Evolutionary conservation across 2,888 invertebrate genomes (phyloP), one percentile per base, ranked within the genome.

Genomic region (Chironomus tentans): DNA sequence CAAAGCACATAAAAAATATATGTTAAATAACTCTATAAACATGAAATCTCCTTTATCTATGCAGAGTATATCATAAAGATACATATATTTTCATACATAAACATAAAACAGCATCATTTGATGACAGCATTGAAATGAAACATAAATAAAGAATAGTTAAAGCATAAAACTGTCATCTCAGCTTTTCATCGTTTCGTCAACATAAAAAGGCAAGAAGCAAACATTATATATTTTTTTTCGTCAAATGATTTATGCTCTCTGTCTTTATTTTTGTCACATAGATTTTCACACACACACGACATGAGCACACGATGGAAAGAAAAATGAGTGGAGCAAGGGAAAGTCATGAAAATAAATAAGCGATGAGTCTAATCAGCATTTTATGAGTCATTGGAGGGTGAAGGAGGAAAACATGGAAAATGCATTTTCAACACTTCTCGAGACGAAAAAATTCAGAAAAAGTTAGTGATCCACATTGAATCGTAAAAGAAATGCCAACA

Each of bases 161-260:
- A 65, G 65, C 65, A 65, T 65, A 65, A 65, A 65, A 65, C 22
- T 65, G 65, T 65, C 65, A 65, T 65, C 65, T 65, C 24, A 65
- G 65, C 56, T 56, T 65, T 24, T 21, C 65, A 24, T 65, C 65
- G 21, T 24, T 65, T 65, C 65, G 65, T 21, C 65, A 65, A 65
- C 21, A 65, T 13, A 65, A 7, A 65, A 10, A 22, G 7, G 15
- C 15, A 15, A n/a, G 50, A n/a, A 56, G 7, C n/a, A 18, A 56
- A 56, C 15, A 56, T 56, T 18, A 15, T 15, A 50, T 50, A 50
- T 48, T n/a, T 18, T 18, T 21, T 13, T n/a, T 65, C 65, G 38
- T 21, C 21, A 24, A 65, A 65, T 65, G 65, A 65, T 65, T 65
- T 65, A 65, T 65, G 65, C 24, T 65, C 21, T 5, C 21, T 65